Conservation (phyloP, 2,113 vertebrate genomes). For the Alectura lathami region DNA sequence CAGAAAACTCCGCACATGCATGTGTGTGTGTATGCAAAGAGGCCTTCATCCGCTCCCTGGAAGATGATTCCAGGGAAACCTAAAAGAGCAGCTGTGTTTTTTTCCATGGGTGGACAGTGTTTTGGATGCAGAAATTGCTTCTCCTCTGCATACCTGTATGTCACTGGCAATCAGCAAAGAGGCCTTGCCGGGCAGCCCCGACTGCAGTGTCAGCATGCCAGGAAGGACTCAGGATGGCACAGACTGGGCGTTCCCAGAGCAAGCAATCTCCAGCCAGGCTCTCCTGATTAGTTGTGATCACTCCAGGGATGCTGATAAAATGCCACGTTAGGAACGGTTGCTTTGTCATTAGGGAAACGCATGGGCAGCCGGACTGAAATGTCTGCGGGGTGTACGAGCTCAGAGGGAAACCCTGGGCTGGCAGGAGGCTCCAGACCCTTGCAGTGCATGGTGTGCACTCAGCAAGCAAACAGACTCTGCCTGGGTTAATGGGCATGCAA, state of each 20-base stretch:
- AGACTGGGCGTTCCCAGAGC: not conserved
- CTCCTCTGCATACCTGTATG: not conserved
- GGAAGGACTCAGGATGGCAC: not conserved
- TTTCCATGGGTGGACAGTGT: not conserved
- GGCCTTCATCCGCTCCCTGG: not conserved
- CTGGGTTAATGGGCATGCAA: not conserved
- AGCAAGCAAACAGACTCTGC: not conserved
- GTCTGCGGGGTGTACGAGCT: not conserved
- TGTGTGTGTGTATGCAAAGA: not conserved
- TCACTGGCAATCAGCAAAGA: not conserved
- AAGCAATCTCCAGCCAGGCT: not conserved
- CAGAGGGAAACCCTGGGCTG: no score
- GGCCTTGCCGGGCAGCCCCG: not conserved
- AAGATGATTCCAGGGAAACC: not conserved
- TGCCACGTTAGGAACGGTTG: not conserved
- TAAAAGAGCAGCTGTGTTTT: not conserved
- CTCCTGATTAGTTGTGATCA: not conserved
- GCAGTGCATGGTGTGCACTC: accelerated
- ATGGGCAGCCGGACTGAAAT: accelerated
- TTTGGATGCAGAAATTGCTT: not conserved
- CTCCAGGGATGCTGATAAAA: not conserved
- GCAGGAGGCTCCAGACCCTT: not conserved
- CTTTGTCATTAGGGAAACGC: not conserved
- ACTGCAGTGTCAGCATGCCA: not conserved
- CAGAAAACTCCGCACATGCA: not conserved